Base-by-base conservation (phyloP, 2,888 invertebrate genomes). In the Himalopsyche tibetana region DNA sequence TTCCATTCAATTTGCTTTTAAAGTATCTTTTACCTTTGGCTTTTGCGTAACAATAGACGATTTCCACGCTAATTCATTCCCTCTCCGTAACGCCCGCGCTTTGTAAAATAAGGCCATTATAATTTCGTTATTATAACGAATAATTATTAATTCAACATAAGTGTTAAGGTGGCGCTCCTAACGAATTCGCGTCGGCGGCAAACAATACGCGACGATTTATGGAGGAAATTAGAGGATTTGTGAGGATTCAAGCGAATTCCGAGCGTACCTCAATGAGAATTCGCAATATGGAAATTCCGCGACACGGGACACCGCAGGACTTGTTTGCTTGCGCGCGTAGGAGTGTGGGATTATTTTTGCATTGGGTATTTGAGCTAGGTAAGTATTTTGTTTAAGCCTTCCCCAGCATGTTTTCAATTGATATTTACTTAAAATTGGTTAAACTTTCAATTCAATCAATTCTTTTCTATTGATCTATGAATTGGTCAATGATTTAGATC, bases 221-320 rank as follows among this genome's bases (percentile, higher is more conserved):
- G 38, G 80, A 40, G 40, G 80, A 42, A 38, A 80, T 80, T 80
- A 80, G 38, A 80, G 42, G 42, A 80, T 38, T 42, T 42, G 40
- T 80, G 80, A 40, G 80, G 80, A 38, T 40, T 40, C 80, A 40
- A 40, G 40, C 17, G n/a, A 12, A 42, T 42, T 42, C 80, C 38
- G 80, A 9, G 80, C 38, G 63, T 15, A 19, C 63, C 63, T 63
- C 63, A 63, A 63, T 28, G 79, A 79, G 55, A 84, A 80, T 84
- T 56, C 84, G 40, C 80, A 84, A 84, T 84, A 84, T 84, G 80
- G 80, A 19, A 80, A 84, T 84, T 84, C 84, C 80, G 40, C 17
- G 11, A 56, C 63, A 63, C 56, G 40, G 28, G 63, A 63, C 19
- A 63, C 6, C 11, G 63, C 63, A 63, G 63, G 19, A 19, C 63